A percentile compares a stretch with the other conserved stretches of the same genome.
phyloP scores from a whole-genome alignment of 2,888 invertebrate species.

The Glaucopsyche alexis region DNA sequence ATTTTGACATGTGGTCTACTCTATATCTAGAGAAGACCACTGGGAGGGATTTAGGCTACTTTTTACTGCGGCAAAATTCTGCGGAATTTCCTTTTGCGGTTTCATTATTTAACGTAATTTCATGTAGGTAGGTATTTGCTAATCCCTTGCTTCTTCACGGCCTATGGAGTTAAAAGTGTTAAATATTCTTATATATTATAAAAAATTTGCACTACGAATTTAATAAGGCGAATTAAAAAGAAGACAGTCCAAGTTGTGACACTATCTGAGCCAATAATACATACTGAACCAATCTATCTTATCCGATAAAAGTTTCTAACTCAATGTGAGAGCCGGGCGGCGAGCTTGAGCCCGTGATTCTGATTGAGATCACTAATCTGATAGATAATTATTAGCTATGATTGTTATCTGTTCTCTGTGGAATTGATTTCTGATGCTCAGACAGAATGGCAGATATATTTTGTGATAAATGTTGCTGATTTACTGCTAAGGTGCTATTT shows the following conservation, averaged over 20 bases:
- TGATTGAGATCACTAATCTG: conserved; percentile 10
- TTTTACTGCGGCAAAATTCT: too few species aligned
- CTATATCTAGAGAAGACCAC: too few species aligned
- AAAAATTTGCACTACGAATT: too few species aligned
- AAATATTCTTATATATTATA: too few species aligned
- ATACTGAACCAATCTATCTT: conserved; percentile 66
- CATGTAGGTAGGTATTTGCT: too few species aligned
- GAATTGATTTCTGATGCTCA: conserved; percentile 5
- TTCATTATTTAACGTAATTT: too few species aligned
- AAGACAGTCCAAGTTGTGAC: conserved; percentile 45
- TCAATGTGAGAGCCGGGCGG: background rate
- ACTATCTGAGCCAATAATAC: conserved; percentile 69
- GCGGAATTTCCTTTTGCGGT: too few species aligned
- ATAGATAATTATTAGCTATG: conserved; percentile 24
- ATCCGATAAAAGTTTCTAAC: conserved; percentile 66
- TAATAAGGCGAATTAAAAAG: conserved; percentile 32
- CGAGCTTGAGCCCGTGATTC: conserved; percentile 37
- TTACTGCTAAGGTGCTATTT: background rate
- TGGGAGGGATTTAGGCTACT: too few species aligned
- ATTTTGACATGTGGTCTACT: too few species aligned
- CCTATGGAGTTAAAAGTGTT: too few species aligned
- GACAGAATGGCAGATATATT: background rate
- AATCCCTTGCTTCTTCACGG: too few species aligned
- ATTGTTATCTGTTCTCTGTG: conserved; percentile 16
- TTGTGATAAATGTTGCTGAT: background rate